Base-by-base conservation (phyloP, 2,113 vertebrate species). In the Chaenogobius annularis region DNA sequence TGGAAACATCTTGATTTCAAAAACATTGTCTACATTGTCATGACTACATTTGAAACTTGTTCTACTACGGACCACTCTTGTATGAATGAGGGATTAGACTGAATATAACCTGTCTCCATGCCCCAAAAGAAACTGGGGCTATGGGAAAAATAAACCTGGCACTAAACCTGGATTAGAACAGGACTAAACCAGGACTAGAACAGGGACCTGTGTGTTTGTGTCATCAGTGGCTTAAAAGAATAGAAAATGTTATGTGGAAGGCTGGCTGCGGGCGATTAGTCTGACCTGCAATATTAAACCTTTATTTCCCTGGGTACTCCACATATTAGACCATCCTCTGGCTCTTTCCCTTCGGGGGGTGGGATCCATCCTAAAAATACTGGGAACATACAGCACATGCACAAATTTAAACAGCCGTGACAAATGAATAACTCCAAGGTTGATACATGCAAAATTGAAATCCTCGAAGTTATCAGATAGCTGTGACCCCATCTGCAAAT, bases 271-370 rank as follows among this genome's bases (percentile, higher is more conserved):
- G 74, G 78, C 72, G 69, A 87, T 90, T 87, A 86, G 73, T 78
- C 77, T 89, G 75, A 87, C 87, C 86, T 35, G 26, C 26, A 75
- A 80, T 79, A 82, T 85, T 86, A 83, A 73, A 63, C 80, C 63
- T 73, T 88, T 89, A 90, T 92, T 92, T 92, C 86, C 89, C 90
- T 71, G 35, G 84, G 73, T 84, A 61, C 71, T 35, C 73, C 85
- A 84, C 69, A 87, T 89, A 87, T 90, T 90, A 81, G 83, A 83
- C 48, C 73, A 78, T 81, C 80, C 74, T 75, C 69, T 19, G 63
- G 83, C 80, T 80, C 77, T 78, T 26, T 69, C 19, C 83, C 83
- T 75, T 69, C 4, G 19, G 43, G 22, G 40, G 20, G n/a, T 63
- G 47, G 43, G 64, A n/a, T 20, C 3, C 66, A 79, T 26, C 72